Evolutionary conservation across 2,888 invertebrate species (phyloP), one percentile per base, ranked within the genome.

Genomic region (Pheosia gnoma): DNA sequence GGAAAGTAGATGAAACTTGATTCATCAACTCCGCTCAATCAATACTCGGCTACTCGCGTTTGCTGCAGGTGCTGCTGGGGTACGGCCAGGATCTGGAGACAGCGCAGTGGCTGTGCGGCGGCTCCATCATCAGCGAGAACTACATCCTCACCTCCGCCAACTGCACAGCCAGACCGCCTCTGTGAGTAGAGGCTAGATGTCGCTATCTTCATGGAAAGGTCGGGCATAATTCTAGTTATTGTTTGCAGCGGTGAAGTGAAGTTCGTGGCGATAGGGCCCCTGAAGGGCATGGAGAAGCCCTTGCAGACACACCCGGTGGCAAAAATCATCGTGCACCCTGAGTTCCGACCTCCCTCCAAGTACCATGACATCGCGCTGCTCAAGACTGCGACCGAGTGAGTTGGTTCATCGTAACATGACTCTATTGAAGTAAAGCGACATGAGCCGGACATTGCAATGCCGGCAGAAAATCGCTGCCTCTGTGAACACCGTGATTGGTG

Each of bases 101-200:
- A 0, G 68, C 68, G 5, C 59, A 68, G 0, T 68, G 69, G 69
- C n/a, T 62, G n/a, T 68, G 69, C 39, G 65, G 61, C 0, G 65
- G 65, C 8, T 51, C 59, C 25, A 36, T 65, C 25, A 25, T 25
- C 25, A 25, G 25, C 25, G 25, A 25, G 25, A 25, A 25, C 25
- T 25, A 25, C 25, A 59, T 65, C n/a, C 56, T 65, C 0, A 61
- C 58, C 37, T 67, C 57, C 8, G 65, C 62, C 4, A 67, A 69
- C 53, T 69, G 69, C 41, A 61, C 61, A 3, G 59, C 61, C 5
- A 65, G 25, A 0, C 36, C 57, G 25, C 7, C 5, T 0, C 13
- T 59, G 68, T 68, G 58, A 63, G 68, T 25, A 25, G 25, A 25
- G 2, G 25, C 25, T 25, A 25, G 25, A 25, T 25, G 25, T 25